Conservation (phyloP, 2,797 vertebrate genomes). For the Gallinago stenura region DNA sequence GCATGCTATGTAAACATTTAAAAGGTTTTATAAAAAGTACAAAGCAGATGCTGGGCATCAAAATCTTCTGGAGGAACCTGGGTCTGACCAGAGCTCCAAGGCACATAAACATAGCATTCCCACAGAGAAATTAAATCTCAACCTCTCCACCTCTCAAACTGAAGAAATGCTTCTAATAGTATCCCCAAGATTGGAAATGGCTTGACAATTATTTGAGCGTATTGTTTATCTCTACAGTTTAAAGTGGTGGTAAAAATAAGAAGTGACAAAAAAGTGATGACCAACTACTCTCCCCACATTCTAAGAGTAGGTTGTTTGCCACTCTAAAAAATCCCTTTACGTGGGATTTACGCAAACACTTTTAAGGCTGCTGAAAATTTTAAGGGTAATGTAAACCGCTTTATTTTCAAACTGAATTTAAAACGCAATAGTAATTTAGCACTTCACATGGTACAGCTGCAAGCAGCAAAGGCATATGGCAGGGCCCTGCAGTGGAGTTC, state of each 20-base stretch:
- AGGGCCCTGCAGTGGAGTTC: fast-evolving
- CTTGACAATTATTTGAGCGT: background rate
- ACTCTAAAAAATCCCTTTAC: background rate
- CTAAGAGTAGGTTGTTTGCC: background rate
- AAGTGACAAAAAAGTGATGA: fast-evolving
- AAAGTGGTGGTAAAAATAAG: background rate
- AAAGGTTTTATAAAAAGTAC: background rate
- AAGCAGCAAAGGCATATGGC: background rate
- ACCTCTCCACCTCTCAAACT: fast-evolving
- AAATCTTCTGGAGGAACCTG: background rate
- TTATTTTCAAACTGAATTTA: background rate
- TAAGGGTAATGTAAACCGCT: background rate
- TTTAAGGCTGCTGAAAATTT: background rate
- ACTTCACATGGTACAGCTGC: fast-evolving
- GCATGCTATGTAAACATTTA: background rate
- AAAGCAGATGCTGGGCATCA: background rate
- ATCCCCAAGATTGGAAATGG: background rate
- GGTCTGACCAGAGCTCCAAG: background rate
- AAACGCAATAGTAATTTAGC: background rate
- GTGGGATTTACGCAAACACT: fast-evolving
- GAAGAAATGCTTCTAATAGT: background rate
- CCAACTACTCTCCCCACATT: background rate
- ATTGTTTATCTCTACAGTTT: background rate
- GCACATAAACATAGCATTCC: background rate
- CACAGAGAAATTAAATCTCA: background rate